Base-by-base conservation (phyloP, 2,888 invertebrate species). In the Stomorhina lunata region DNA sequence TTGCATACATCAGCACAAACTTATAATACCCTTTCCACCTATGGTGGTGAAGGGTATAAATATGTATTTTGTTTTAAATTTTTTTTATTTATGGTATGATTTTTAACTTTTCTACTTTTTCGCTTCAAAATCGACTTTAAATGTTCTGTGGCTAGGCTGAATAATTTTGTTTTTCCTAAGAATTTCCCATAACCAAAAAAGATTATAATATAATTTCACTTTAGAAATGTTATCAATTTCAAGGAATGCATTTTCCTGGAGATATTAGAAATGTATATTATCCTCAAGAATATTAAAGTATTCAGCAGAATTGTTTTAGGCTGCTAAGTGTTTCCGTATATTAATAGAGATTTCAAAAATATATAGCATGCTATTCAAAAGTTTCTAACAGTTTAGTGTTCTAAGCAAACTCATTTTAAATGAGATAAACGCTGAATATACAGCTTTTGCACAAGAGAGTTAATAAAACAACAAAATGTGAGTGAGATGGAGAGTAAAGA, bases 311-410 rank as follows among this genome's bases (percentile, higher is more conserved):
- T 34, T 12, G 20, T 59, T 10, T 40, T 15, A 59, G 25, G 4
- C 25, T 69, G 10, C 27, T 17, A 29, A 50, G 9, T 15, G 17
- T 45, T 57, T 27, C 65, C 43, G 65, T 50, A 6, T 17, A 27
- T 2, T 45, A 12, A 5, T 20, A n/a, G 4, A 34, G 7, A 59
- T 10, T n/a, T 7, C 0, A 20, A 40, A 37, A 65, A 66, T 34
- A 12, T 61, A 10, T 81, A 27, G 32, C 81, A 76, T 81, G 81
- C 71, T 43, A 81, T 40, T 32, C 25, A 55, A 63, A 57, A 34
- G 22, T 45, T 7, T 40, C 22, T 63, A 68, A 80, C 73, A 69
- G 34, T 45, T 15, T 0, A 12, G 4, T 32, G 2, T 22, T 50
- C 5, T 6, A 7, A 7, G n/a, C 22, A n/a, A 17, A 27, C 61